Conservation (phyloP, 2,888 invertebrate genomes). For the Lysandra bellargus region DNA sequence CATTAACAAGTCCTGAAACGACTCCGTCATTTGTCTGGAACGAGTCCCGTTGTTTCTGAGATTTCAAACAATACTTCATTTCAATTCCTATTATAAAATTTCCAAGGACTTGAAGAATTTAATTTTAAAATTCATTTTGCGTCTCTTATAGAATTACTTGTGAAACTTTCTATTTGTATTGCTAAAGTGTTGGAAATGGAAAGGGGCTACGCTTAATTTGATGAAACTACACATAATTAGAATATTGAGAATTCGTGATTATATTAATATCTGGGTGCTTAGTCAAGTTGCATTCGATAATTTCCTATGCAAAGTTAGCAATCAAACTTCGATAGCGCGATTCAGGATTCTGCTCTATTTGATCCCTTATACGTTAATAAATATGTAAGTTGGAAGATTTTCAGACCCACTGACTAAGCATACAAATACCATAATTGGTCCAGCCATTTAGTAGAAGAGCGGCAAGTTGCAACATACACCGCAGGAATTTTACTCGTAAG, state of each 20-base stretch:
- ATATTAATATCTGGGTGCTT: not conserved
- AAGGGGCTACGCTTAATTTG: not conserved
- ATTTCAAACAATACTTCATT: slow-evolving; percentile 8
- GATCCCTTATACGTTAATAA: no score
- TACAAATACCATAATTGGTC: no score
- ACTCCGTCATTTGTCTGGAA: not conserved
- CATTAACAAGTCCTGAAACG: not conserved
- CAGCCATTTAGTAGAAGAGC: no score
- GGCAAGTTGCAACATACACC: no score
- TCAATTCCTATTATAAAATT: slow-evolving; percentile 2
- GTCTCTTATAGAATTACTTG: not conserved
- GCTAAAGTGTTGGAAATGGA: not conserved
- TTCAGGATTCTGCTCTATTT: no score
- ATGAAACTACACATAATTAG: not conserved
- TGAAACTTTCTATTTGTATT: not conserved
- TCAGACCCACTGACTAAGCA: no score
- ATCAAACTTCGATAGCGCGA: no score
- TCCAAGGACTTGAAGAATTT: slow-evolving; percentile 14
- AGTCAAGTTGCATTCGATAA: not conserved
- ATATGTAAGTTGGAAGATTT: no score
- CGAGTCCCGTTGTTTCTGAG: not conserved
- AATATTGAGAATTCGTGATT: not conserved
- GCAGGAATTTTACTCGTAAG: not conserved
- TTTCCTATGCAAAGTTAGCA: no score
- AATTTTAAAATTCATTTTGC: slow-evolving; percentile 15